Percentiles rank a stretch among this genome's conserved stretches.
Conservation (phyloP, 2,888 invertebrate genomes). For the Trissolcus japonicus region DNA sequence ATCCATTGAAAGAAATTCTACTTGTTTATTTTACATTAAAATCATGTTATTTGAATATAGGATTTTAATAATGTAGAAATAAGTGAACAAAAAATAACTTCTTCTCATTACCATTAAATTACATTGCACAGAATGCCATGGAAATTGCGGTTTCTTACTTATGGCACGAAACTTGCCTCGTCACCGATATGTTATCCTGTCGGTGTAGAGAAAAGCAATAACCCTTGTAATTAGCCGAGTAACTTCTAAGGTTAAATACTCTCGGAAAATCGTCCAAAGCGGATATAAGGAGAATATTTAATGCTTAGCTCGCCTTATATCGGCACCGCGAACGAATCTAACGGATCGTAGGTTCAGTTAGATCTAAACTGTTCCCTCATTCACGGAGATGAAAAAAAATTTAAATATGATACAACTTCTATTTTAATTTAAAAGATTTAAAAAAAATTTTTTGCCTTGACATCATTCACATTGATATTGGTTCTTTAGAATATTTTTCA, state of each 20-base stretch:
- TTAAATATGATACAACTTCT: not conserved
- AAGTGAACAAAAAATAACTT: slow-evolving; percentile 29
- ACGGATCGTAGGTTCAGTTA: slow-evolving; percentile 24
- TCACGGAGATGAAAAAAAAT: slow-evolving; percentile 4
- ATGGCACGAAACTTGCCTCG: slow-evolving; percentile 54
- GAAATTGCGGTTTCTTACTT: slow-evolving; percentile 54
- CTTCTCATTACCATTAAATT: slow-evolving; percentile 55
- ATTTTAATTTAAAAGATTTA: too few relatives aligned
- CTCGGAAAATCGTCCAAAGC: slow-evolving; percentile 50
- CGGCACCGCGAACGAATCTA: slow-evolving; percentile 24
- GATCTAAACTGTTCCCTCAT: slow-evolving; percentile 13
- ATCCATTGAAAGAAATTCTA: too few relatives aligned
- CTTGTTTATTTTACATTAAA: too few relatives aligned
- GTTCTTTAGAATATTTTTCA: too few relatives aligned
- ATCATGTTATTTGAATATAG: slow-evolving; percentile 5
- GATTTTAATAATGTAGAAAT: slow-evolving; percentile 35
- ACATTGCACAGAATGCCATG: slow-evolving; percentile 38
- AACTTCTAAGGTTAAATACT: slow-evolving; percentile 58
- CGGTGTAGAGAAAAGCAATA: slow-evolving; percentile 52
- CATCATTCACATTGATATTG: too few relatives aligned
- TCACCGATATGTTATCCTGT: slow-evolving; percentile 54
- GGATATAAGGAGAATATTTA: slow-evolving; percentile 44
- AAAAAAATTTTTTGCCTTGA: too few relatives aligned
- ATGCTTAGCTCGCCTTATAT: slow-evolving; percentile 28
- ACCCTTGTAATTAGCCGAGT: slow-evolving; percentile 55